Base-by-base conservation (phyloP, 2,113 vertebrate species). In the Mirza zaza region DNA sequence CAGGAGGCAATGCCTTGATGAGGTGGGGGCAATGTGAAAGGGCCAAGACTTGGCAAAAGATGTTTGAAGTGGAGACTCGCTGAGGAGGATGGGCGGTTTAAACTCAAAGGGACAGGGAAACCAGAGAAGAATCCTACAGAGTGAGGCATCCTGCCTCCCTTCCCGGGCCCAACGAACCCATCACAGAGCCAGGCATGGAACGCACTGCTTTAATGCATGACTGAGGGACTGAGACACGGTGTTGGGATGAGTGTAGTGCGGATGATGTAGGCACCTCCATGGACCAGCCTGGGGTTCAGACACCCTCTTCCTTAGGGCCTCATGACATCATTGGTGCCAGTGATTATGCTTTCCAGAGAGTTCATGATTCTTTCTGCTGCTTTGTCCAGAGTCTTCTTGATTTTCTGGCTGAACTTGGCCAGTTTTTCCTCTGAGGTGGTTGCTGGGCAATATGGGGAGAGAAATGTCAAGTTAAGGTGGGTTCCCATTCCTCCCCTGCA, bases 351-450 rank as follows among this genome's bases (percentile, higher is more conserved):
- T 71, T 88, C 23, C 10, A 45, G 34, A 45, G 20, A 29, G 34
- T 32, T 39, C 13, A 18, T 15, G 39, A 18, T 20, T 57, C 55
- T 61, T 77, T 86, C 12, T 3, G 42, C 1, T 11, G n/a, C 79
- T 65, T 93, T 88, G 29, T 88, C 50, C 79, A 95, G 11, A 27
- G 71, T 73, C 45, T 63, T 87, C 63, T 11, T 0, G 2, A 92
- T 50, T 67, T 82, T 39, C 57, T 68, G 80, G 25, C 6, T 2
- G 1, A 73, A 2, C 6, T 90, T 67, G 32, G 5, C 4, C 29
- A 92, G 57, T 48, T 90, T 95, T 82, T 18, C 48, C 75, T 96
- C 93, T 36, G 55, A 52, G 39, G 42, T 92, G 67, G 68, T 90
- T 79, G 84, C 96, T 94, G 65, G 80, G 81, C 59, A 81, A 82